Evolutionary conservation across 2,797 vertebrate genomes (phyloP), one percentile per base, ranked within the genome.

Genomic region (Triplophysa bombifrons): DNA sequence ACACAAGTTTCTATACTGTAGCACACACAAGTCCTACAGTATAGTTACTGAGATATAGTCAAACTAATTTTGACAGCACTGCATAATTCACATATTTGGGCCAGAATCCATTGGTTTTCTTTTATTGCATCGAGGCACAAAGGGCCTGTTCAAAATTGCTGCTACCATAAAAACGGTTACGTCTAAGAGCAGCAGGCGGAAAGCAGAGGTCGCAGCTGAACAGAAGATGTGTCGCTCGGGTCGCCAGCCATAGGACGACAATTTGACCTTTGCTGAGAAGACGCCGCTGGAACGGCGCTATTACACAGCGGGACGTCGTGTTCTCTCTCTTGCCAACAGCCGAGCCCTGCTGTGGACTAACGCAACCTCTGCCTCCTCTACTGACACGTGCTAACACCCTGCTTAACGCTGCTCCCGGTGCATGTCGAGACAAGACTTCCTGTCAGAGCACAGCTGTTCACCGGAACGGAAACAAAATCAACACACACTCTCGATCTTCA

Each of bases 131-230:
- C 13, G 61, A 41, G 61, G 48, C 48, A 51, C 76, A 72, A 30
- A 55, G 30, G 20, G 68, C 30, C 30, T 11, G 25, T 30, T 48
- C 25, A 12, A 19, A 65, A 12, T 38, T 4, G 17, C 34, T n/a
- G 19, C 19, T 34, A 48, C 8, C n/a, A 56, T 19, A 56, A 58
- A 13, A 11, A 34, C 12, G 20, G 55, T 25, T 46, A 20, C 0
- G 5, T 25, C 65, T 76, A 12, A 20, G 84, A 84, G 38, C 80
- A 85, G 79, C 80, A 68, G 85, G 84, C 6, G 7, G 56, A 51
- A 27, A 79, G 71, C 65, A 70, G 74, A 84, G 84, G 86, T 89
- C 86, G 82, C 4, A 78, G 46, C 64, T 70, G 76, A 73, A 86
- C 81, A 84, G 61, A 74, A 74, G 86, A 79, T 86, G 50, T 76